phyloP scores from a whole-genome alignment of 92 coral and sea anemone genomes.

The Diadumene lineata region DNA sequence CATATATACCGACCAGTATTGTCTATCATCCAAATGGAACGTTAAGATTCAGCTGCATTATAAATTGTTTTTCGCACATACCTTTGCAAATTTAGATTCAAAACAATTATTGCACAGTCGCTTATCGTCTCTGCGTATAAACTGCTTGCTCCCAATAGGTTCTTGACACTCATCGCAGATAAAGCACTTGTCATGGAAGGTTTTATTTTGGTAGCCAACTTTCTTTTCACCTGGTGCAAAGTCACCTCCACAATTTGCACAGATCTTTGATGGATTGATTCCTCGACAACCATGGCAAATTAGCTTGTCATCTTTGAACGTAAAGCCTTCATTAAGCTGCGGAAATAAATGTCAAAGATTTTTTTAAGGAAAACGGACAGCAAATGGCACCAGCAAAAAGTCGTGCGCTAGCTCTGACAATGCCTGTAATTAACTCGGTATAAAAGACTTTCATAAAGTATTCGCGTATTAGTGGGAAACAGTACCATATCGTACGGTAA shows the following conservation, averaged over 20 bases:
- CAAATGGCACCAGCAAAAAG: too few species aligned
- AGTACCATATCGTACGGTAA: too few species aligned
- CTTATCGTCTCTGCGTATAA: constrained; percentile 85
- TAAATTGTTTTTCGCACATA: constrained; percentile 4
- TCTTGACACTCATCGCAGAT: constrained; percentile 84
- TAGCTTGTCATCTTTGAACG: constrained; percentile 86
- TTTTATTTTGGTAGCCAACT: constrained; percentile 91
- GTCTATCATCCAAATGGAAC: too few species aligned
- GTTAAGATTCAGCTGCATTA: too few species aligned
- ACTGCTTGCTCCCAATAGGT: constrained; percentile 96
- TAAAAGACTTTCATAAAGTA: too few species aligned
- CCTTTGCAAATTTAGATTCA: constrained; percentile 86
- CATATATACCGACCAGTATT: too few species aligned
- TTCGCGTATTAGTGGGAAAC: too few species aligned
- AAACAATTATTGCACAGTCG: constrained; percentile 90
- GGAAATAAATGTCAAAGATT: constrained; percentile 5
- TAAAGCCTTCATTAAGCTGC: constrained; percentile 90
- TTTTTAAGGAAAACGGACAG: too few species aligned
- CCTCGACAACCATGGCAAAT: constrained; percentile 92
- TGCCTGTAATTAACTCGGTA: too few species aligned
- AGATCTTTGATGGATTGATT: constrained; percentile 86
- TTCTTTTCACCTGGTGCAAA: constrained; percentile 92
- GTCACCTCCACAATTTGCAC: constrained; percentile 83
- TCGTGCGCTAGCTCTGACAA: too few species aligned
- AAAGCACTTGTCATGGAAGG: constrained; percentile 92